Evolutionary conservation across 1,140 invertebrate genomes (phyloP).

Genomic region (Bombus confusus): DNA sequence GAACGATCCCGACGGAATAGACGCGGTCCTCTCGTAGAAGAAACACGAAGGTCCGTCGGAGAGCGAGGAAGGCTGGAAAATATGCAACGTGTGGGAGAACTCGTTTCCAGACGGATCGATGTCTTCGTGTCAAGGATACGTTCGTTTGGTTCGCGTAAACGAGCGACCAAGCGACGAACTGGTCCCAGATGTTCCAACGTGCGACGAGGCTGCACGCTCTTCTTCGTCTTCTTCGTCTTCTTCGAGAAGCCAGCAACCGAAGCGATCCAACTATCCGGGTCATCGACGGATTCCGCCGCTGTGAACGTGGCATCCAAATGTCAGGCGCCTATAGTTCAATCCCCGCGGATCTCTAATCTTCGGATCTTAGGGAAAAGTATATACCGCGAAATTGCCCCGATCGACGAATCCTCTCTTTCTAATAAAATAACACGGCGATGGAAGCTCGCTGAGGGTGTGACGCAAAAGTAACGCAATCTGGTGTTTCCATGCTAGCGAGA

Average conservation of each 20-base stretch:
- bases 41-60: background rate
- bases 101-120: background rate
- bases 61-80: background rate
- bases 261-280: constrained; percentile 6
- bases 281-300: background rate
- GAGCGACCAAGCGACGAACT: background rate
- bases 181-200: background rate
- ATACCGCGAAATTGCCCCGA: background rate
- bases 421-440: background rate
- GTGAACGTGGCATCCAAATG: background rate
- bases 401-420: background rate
- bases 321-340: background rate
- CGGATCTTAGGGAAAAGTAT: background rate
- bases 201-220: background rate
- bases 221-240: background rate
- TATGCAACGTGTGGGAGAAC: background rate
- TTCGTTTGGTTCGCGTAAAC: background rate
- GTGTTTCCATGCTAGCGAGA: too few species aligned
- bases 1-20: rapidly evolving
- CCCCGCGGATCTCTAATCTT: too few species aligned
- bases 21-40: background rate
- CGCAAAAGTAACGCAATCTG: background rate
- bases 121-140: background rate
- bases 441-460: background rate
- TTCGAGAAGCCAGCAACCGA: too few species aligned